A percentile compares a stretch with the other conserved stretches of the same genome.
Evolutionary conservation across 1,140 invertebrate genomes (phyloP).

Genomic region (Dryas iulia): DNA sequence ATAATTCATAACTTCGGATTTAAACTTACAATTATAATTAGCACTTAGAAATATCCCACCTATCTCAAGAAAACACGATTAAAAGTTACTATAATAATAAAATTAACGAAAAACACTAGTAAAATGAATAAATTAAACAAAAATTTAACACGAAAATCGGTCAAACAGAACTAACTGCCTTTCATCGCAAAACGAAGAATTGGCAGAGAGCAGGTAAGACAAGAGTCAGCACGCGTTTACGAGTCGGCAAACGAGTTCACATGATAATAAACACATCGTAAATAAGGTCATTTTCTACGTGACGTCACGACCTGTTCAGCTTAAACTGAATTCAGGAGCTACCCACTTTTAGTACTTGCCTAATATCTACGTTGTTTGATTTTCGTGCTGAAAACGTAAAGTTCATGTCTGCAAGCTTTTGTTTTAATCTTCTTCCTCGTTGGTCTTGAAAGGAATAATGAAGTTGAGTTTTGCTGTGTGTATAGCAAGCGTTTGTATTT

Average conservation of each 20-base stretch:
- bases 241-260: constrained; percentile 43
- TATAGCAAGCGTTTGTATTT: too few relatives aligned
- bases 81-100: too few relatives aligned
- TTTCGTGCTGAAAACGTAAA: neutral
- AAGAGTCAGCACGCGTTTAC: constrained; percentile 26
- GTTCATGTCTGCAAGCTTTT: neutral
- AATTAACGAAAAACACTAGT: too few relatives aligned
- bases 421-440: neutral
- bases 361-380: neutral
- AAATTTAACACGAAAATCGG: neutral
- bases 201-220: constrained; percentile 30
- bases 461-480: neutral
- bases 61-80: too few relatives aligned
- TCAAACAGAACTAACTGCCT: neutral
- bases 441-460: neutral
- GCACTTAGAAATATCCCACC: too few relatives aligned
- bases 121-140: too few relatives aligned
- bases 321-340: neutral
- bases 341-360: neutral
- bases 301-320: constrained; percentile 8
- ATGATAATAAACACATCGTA: constrained; percentile 41
- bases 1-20: too few relatives aligned
- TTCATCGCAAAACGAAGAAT: neutral
- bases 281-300: constrained; percentile 43
- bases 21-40: too few relatives aligned